These are phyloP conservation scores for Synergus itoensis DNA, from an alignment of 2,888 invertebrate species.

Conservation along the genomic window DNA sequence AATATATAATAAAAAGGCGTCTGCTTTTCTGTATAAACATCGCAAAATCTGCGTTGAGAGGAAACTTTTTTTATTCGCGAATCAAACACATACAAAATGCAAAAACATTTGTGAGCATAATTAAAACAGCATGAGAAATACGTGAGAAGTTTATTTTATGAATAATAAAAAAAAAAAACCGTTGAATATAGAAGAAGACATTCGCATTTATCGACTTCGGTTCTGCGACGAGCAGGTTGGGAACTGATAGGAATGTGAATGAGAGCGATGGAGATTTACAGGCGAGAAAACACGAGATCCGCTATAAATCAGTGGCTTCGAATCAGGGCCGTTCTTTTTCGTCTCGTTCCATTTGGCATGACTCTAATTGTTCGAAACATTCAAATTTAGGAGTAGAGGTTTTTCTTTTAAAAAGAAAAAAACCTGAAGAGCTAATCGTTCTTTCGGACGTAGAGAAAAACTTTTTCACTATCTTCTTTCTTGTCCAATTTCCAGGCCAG, in stretches of 20 bases:
- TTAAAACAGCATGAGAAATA: neutral
- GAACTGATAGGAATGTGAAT: slow-evolving; percentile 27
- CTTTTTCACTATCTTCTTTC: neutral
- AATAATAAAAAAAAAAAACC: no score
- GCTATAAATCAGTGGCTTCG: slow-evolving; percentile 10
- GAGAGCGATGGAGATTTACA: slow-evolving; percentile 22
- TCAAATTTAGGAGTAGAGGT: slow-evolving; percentile 36
- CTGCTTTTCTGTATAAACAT: no score
- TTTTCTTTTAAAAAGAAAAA: slow-evolving; percentile 13
- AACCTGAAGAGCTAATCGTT: neutral
- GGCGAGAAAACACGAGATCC: slow-evolving; percentile 32
- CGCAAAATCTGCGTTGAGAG: no score
- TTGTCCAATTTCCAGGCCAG: neutral
- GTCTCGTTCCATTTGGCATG: slow-evolving; percentile 52
- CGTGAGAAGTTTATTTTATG: neutral
- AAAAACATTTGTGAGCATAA: no score
- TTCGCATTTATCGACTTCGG: slow-evolving; percentile 31
- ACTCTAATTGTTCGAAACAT: slow-evolving; percentile 57
- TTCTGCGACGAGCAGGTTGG: neutral
- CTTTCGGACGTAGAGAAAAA: neutral
- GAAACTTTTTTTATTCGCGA: no score
- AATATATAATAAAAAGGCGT: no score
- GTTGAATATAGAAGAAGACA: slow-evolving; percentile 3
- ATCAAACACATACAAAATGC: no score
- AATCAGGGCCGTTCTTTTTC: slow-evolving; percentile 46